A percentile compares a stretch with the other conserved stretches of the same genome.
phyloP scores from a whole-genome alignment of 2,888 invertebrate genomes.

The Escarpia spicata region DNA sequence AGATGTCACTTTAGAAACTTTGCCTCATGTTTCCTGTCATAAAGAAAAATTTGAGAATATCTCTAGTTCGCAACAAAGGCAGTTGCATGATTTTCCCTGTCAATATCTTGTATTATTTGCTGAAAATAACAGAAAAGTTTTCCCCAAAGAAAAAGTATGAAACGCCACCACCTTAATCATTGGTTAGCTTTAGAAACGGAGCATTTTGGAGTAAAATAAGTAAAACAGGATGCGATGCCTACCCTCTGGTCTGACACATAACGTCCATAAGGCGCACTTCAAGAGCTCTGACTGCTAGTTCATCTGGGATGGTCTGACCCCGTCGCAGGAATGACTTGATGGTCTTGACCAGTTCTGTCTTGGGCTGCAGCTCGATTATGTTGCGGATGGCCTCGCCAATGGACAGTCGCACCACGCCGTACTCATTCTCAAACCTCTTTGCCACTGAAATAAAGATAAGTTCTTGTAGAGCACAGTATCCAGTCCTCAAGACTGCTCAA shows the following conservation, averaged over 20 bases:
- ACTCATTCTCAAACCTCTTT: constrained; percentile 62
- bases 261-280: constrained; percentile 62
- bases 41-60: too few species aligned
- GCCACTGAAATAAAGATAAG: constrained; percentile 52
- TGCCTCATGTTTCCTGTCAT: too few species aligned
- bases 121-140: too few species aligned
- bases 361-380: constrained; percentile 57
- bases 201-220: not conserved
- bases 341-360: constrained; percentile 53
- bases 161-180: too few species aligned
- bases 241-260: constrained; percentile 64
- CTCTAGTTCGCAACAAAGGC: too few species aligned
- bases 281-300: constrained; percentile 61
- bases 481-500: too few species aligned
- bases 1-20: too few species aligned
- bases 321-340: constrained; percentile 44
- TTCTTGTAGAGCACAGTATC: too few species aligned
- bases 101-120: too few species aligned
- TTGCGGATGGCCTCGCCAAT: constrained; percentile 62
- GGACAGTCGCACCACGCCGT: constrained; percentile 62
- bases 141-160: too few species aligned
- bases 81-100: too few species aligned
- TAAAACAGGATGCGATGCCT: constrained; percentile 39
- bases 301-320: constrained; percentile 61
- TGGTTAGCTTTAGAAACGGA: not conserved